Base-by-base conservation (phyloP, 2,797 vertebrate species). In the Limnodromus scolopaceus region DNA sequence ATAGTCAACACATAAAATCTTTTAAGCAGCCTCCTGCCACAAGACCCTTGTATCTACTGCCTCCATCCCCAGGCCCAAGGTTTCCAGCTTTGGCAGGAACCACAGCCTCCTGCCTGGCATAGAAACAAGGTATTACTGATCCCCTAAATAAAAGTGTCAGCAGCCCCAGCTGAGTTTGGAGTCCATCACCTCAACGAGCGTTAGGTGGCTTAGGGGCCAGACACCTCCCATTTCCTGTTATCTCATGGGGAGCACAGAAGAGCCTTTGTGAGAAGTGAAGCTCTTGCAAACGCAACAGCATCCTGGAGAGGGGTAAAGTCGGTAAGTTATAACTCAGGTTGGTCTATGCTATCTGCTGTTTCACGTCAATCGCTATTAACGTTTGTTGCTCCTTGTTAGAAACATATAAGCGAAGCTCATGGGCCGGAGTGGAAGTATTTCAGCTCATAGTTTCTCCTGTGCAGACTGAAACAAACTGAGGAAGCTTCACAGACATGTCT, bases 281-380 rank as follows among this genome's bases (percentile, higher is more conserved):
- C 2, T 66, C 20, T 63, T 0, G 0, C 34, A 46, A 41, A 16
- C 13, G 1, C 16, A 24, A 14, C 0, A 2, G 6, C 2, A 0
- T 24, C 4, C 0, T 17, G 46, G 25, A 43, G 20, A 78, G 18
- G 48, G 19, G 32, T 20, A 32, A 84, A 58, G 13, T 0, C 1
- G 15, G 17, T 27, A 10, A 51, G 6, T 49, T 14, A 1, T 28
- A 76, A 43, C 9, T 78, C 28, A 13, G 6, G 14, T 57, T 68
- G 6, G 46, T 45, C 25, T 68, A 3, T 61, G 24, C 0, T 43
- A 22, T 22, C 24, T 14, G 2, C 5, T 79, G 1, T 72, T 79
- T 84, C 5, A 4, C 13, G 16, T 38, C 13, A 70, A 1, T 30
- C 24, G 1, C 6, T 57, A 3, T 38, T 22, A 55, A 19, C 18